phyloP scores from a whole-genome alignment of 2,888 invertebrate species.

The Acheta domesticus region DNA sequence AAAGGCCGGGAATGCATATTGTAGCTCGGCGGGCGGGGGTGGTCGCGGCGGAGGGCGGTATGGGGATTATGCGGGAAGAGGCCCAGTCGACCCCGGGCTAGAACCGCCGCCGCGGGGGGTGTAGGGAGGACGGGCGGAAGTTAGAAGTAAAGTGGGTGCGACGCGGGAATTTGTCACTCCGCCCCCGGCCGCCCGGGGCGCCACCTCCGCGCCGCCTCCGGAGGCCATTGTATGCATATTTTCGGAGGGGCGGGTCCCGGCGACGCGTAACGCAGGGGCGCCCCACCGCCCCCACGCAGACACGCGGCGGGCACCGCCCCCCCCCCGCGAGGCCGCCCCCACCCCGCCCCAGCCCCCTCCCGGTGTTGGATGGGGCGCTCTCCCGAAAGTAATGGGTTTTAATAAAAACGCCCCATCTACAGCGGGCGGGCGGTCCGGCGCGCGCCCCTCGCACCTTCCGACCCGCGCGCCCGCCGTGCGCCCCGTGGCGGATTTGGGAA shows the following conservation, averaged over 20 bases:
- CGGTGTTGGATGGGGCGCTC: conserved; percentile 18
- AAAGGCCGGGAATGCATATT: conserved; percentile 6
- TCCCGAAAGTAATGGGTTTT: conserved; percentile 9
- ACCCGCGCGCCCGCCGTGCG: not conserved
- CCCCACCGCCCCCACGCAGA: not conserved
- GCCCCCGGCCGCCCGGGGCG: too few species aligned
- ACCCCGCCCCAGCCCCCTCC: not conserved
- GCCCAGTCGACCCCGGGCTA: too few species aligned
- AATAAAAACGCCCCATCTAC: not conserved
- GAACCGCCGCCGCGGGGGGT: not conserved
- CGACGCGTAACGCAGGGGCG: too few species aligned
- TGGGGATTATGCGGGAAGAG: not conserved
- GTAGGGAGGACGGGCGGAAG: not conserved
- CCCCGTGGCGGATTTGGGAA: too few species aligned
- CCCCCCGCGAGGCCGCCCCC: not conserved
- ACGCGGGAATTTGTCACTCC: not conserved
- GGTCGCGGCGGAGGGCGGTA: not conserved
- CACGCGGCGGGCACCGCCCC: not conserved
- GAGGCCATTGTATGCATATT: not conserved
- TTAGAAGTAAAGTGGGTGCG: not conserved
- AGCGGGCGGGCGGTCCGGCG: not conserved
- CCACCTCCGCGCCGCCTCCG: not conserved
- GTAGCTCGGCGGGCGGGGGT: not conserved
- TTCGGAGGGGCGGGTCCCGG: not conserved
- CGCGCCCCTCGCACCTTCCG: not conserved